A percentile compares a stretch with the other conserved stretches of the same genome.
Conservation (phyloP, 2,113 vertebrate species). For the human (Homo sapiens) region DNA sequence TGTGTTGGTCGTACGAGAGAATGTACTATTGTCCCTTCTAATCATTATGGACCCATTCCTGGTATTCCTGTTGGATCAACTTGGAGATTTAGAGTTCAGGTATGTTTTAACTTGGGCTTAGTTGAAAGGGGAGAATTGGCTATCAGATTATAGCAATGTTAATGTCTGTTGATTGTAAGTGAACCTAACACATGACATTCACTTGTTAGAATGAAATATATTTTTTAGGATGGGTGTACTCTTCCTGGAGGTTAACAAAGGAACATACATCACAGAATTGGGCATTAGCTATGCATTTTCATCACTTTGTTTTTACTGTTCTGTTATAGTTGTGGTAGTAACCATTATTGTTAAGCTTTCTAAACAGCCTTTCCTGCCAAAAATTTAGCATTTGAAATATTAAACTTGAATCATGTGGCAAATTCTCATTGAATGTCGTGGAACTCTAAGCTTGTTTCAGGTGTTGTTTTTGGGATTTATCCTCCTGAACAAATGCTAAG, state of each 20-base stretch:
- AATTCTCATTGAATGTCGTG: neutral
- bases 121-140: slow-evolving; percentile 19
- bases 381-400: slow-evolving; percentile 2
- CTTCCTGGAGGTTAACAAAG: neutral
- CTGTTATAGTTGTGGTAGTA: neutral
- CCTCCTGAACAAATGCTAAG: neutral
- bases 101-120: slow-evolving; percentile 76
- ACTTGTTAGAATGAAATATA: neutral
- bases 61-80: slow-evolving; percentile 97
- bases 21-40: slow-evolving; percentile 98
- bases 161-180: neutral
- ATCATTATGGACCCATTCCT: slow-evolving; percentile 97
- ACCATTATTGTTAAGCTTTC: slow-evolving; percentile 21
- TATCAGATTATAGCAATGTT: neutral
- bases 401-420: neutral
- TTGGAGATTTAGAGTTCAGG: slow-evolving; percentile 99
- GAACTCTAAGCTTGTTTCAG: neutral
- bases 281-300: neutral
- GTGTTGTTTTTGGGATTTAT: neutral
- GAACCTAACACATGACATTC: neutral
- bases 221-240: neutral
- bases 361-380: slow-evolving; percentile 13
- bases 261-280: neutral
- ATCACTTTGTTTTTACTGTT: neutral
- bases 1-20: slow-evolving; percentile 99